Conservation (phyloP, 2,797 vertebrate species). For the Eulemur mongoz region DNA sequence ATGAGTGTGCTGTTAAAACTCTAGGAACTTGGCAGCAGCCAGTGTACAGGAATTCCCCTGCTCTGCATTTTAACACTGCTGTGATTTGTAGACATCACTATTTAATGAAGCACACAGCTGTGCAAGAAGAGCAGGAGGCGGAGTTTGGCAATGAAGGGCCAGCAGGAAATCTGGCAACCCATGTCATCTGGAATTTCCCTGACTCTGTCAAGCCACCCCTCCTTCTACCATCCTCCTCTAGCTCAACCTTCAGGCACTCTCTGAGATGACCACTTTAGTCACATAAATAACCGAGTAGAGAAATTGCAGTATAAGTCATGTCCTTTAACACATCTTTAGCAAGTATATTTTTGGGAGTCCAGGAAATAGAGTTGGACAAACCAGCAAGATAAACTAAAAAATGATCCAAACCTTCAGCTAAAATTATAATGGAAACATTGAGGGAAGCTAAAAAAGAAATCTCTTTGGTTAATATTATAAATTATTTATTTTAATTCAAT, state of each 20-base stretch:
- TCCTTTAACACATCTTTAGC: conserved; percentile 50
- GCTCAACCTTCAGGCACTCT: background rate
- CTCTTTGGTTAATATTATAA: conserved; percentile 27
- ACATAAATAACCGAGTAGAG: background rate
- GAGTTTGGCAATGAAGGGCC: conserved; percentile 77
- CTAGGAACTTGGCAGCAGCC: conserved; percentile 84
- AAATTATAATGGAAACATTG: conserved; percentile 53
- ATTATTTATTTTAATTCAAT: conserved; percentile 66
- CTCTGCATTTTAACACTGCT: conserved; percentile 88
- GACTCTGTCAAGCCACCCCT: conserved; percentile 51
- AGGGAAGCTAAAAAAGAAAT: conserved; percentile 43
- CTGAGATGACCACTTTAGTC: background rate
- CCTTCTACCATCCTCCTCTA: background rate
- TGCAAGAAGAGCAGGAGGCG: conserved; percentile 83
- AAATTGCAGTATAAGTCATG: background rate
- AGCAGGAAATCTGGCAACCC: conserved; percentile 86
- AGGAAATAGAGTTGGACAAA: conserved; percentile 32
- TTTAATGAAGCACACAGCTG: conserved; percentile 91
- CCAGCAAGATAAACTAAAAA: conserved; percentile 63
- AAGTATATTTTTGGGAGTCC: conserved; percentile 68
- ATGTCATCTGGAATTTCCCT: conserved; percentile 95
- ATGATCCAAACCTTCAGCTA: conserved; percentile 48
- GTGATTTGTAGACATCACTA: conserved; percentile 88
- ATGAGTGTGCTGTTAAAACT: conserved; percentile 72
- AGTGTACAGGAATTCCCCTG: conserved; percentile 90